Conservation (phyloP, 2,888 invertebrate genomes). For the Synanthedon vespiformis region DNA sequence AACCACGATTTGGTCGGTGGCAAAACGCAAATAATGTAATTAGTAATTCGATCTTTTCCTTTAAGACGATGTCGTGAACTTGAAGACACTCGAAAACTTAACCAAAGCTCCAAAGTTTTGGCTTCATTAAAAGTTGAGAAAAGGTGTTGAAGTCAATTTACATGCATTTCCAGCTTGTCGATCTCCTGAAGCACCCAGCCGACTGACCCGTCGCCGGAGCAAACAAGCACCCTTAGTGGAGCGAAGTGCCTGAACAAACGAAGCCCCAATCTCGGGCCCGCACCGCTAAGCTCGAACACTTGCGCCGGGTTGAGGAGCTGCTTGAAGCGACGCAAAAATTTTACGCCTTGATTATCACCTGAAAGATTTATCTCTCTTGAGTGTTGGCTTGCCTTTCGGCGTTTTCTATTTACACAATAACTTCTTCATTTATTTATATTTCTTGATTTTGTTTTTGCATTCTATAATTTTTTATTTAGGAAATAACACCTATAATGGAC, state of each 20-base stretch:
- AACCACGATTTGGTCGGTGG: no score
- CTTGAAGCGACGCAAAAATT: conserved; percentile 93
- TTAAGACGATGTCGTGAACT: no score
- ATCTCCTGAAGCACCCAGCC: conserved; percentile 98
- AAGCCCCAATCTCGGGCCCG: conserved; percentile 85
- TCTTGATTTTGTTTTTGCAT: no score
- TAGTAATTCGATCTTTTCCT: no score
- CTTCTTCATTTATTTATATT: no score
- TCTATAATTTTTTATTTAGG: no score
- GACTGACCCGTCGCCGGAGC: conserved; percentile 97
- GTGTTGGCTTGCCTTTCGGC: no score
- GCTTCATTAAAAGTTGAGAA: background rate
- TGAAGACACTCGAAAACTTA: no score
- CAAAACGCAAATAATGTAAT: no score
- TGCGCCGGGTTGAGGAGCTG: conserved; percentile 97
- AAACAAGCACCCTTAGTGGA: conserved; percentile 94
- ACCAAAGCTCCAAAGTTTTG: background rate
- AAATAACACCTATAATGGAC: no score
- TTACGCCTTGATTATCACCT: conserved; percentile 98
- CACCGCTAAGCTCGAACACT: conserved; percentile 95
- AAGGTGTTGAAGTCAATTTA: conserved; percentile 58
- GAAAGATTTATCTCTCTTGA: background rate
- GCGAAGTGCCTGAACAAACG: conserved; percentile 94
- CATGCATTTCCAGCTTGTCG: conserved; percentile 94
- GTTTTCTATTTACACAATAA: no score